These are phyloP conservation scores for Andrena marginata DNA, from an alignment of 2,888 invertebrate species.

Conservation along the genomic window DNA sequence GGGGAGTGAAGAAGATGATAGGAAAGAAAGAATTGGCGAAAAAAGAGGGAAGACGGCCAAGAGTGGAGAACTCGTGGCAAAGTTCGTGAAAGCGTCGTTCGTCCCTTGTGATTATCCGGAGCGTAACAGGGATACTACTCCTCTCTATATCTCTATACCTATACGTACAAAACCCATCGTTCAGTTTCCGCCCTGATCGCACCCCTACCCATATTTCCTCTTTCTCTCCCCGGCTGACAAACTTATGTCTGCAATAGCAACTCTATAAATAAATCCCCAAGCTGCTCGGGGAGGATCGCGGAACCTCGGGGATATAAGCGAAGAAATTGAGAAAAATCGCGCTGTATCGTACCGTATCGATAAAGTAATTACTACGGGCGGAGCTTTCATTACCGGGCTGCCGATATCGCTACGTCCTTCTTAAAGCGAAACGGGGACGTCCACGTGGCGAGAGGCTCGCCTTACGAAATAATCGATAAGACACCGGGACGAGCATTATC, in stretches of 20 bases:
- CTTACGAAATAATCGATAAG: constrained; percentile 26
- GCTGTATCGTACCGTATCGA: constrained; percentile 77
- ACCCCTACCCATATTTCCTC: constrained; percentile 27
- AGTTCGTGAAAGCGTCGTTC: constrained; percentile 71
- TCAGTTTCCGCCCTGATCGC: constrained; percentile 29
- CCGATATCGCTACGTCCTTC: constrained; percentile 49
- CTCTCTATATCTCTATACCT: constrained; percentile 15
- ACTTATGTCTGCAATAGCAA: constrained; percentile 81
- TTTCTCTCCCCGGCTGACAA: constrained; percentile 69
- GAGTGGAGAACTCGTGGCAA: constrained; percentile 67
- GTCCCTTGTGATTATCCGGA: constrained; percentile 76
- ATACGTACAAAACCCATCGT: constrained; percentile 57
- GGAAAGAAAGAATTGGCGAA: constrained; percentile 27
- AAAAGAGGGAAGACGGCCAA: constrained; percentile 48
- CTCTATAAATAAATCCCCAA: constrained; percentile 80
- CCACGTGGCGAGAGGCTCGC: constrained; percentile 32
- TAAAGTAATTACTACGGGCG: constrained; percentile 82
- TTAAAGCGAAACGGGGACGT: constrained; percentile 47
- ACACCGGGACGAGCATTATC: constrained; percentile 1
- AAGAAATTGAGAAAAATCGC: constrained; percentile 82
- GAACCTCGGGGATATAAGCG: constrained; percentile 62
- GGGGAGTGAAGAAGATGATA: neutral
- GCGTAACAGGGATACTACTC: constrained; percentile 44
- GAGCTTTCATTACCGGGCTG: constrained; percentile 80
- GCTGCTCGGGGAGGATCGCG: constrained; percentile 50